Evolutionary conservation across 2,888 invertebrate genomes (phyloP).

Genomic region (Andrena camellia): DNA sequence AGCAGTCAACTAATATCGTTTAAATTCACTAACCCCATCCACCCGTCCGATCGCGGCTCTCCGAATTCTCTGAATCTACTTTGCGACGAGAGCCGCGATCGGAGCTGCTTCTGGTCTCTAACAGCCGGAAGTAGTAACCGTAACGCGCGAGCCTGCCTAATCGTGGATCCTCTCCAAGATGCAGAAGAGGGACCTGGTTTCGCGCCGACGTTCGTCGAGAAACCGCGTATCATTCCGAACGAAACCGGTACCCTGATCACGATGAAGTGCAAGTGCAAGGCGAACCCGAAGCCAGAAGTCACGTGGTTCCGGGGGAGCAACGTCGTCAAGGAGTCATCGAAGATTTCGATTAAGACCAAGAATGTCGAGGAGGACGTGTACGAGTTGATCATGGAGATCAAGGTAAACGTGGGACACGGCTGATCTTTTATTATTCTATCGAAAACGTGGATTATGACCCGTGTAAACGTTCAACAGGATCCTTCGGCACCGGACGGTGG

Average conservation of each 20-base stretch:
- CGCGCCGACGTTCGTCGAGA: constrained; percentile 98
- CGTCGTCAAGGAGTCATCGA: constrained; percentile 93
- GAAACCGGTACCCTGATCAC: constrained; percentile 98
- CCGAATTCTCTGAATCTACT: neutral
- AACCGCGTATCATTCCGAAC: constrained; percentile 99
- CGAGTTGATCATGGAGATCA: constrained; percentile 93
- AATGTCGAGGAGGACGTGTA: constrained; percentile 94
- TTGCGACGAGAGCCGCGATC: constrained; percentile 16
- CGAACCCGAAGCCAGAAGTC: constrained; percentile 97
- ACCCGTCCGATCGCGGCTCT: constrained; percentile 20
- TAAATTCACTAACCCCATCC: constrained; percentile 17
- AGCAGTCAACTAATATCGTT: constrained; percentile 42
- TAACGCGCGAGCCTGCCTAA: constrained; percentile 58
- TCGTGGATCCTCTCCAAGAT: constrained; percentile 88
- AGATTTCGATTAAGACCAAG: constrained; percentile 92
- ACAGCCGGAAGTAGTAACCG: neutral
- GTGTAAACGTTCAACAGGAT: constrained; percentile 86
- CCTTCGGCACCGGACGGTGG: constrained; percentile 93
- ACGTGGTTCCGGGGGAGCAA: constrained; percentile 98
- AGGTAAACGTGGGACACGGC: constrained; percentile 85
- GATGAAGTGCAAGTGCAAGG: constrained; percentile 98
- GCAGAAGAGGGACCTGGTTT: constrained; percentile 96
- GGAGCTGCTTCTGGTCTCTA: neutral
- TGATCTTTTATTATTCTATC: neutral
- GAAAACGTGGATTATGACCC: neutral